These are phyloP conservation scores for Melanostigma gelatinosum DNA, from an alignment of 2,113 vertebrate genomes.

Conservation along the genomic window DNA sequence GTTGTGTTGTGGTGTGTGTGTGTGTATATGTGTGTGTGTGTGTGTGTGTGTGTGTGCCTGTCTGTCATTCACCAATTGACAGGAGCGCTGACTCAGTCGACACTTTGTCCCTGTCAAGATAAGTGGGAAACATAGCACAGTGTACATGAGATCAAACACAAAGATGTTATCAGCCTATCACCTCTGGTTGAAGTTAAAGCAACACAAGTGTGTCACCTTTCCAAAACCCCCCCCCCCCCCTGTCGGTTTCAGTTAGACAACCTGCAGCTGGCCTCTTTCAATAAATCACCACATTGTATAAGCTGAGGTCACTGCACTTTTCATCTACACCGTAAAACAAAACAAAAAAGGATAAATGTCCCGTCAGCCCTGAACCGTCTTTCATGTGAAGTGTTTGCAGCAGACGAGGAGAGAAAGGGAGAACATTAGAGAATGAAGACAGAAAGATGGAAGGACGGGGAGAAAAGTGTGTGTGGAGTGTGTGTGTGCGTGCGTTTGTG, in stretches of 20 bases:
- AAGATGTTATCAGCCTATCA: conserved; percentile 12
- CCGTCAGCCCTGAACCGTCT: conserved; percentile 18
- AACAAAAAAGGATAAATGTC: conserved; percentile 55
- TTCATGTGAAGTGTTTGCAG: conserved; percentile 30
- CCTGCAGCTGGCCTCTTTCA: conserved; percentile 26
- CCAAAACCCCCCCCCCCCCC: conserved; percentile 16
- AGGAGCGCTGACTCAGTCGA: conserved; percentile 45
- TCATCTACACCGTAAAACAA: conserved; percentile 40
- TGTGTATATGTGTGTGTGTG: conserved; percentile 8
- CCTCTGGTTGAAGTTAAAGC: conserved; percentile 41
- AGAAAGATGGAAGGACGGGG: conserved; percentile 22
- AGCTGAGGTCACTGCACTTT: conserved; percentile 25
- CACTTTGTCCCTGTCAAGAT: conserved; percentile 45
- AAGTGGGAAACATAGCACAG: conserved; percentile 33
- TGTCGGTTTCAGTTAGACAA: conserved; percentile 31
- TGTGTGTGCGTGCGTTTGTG: conserved; percentile 14
- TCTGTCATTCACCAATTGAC: conserved; percentile 29
- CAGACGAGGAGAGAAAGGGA: not conserved
- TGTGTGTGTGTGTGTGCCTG: conserved; percentile 1
- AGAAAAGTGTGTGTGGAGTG: conserved; percentile 1
- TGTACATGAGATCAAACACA: conserved; percentile 11
- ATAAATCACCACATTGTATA: conserved; percentile 30
- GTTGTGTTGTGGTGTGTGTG: not conserved
- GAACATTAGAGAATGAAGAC: conserved; percentile 21
- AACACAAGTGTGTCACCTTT: conserved; percentile 27